phyloP scores from a whole-genome alignment of 1,140 invertebrate species.

The Armadillidium nasatum region DNA sequence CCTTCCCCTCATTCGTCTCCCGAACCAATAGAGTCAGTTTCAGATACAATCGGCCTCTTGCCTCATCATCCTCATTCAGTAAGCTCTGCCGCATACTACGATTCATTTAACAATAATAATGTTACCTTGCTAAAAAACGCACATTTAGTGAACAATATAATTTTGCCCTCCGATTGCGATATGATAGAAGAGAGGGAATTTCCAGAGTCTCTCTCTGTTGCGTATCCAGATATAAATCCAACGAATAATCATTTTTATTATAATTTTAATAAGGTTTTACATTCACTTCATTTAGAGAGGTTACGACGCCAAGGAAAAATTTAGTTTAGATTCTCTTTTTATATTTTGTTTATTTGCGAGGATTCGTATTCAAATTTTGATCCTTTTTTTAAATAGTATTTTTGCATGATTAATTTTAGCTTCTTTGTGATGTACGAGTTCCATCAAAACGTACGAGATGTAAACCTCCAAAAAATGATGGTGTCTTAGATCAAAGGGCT shows the following conservation, averaged over 20 bases:
- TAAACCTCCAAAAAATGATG: too few relatives aligned
- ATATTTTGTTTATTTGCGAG: too few relatives aligned
- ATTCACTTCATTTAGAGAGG: slow-evolving; percentile 34
- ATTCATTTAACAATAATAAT: neutral
- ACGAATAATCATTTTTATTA: slow-evolving; percentile 33
- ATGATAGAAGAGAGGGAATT: slow-evolving; percentile 30
- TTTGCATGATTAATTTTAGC: too few relatives aligned
- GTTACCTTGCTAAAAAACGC: neutral
- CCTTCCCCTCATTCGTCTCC: neutral
- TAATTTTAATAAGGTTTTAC: slow-evolving; percentile 33
- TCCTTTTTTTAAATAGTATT: too few relatives aligned
- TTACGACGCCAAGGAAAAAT: slow-evolving; percentile 33
- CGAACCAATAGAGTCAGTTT: neutral
- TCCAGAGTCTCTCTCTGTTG: slow-evolving; percentile 31
- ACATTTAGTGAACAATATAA: slow-evolving; percentile 10
- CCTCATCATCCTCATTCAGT: too few relatives aligned
- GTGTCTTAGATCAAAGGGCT: too few relatives aligned
- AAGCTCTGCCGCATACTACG: neutral
- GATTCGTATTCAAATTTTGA: too few relatives aligned
- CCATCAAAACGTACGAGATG: too few relatives aligned
- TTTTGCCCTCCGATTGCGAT: slow-evolving; percentile 17
- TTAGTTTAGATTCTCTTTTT: neutral
- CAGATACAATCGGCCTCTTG: too few relatives aligned
- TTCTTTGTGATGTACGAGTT: too few relatives aligned
- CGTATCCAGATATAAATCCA: slow-evolving; percentile 32